Evolutionary conservation across 1,140 invertebrate genomes (phyloP).

Genomic region (Ceratina calcarata): DNA sequence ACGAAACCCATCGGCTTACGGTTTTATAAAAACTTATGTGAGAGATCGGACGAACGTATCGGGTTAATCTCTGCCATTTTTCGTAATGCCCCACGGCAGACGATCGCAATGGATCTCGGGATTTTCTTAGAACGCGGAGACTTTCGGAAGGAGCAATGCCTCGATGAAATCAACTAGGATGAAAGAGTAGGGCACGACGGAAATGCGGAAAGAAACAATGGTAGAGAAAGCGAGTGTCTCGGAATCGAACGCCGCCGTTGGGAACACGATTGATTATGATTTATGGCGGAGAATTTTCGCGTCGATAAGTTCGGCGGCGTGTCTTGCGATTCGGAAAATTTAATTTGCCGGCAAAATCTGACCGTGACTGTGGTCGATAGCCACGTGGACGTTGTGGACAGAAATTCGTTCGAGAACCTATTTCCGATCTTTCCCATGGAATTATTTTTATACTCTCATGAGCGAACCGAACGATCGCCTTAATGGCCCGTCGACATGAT

Average conservation of each 20-base stretch:
- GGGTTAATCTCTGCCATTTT: constrained; percentile 61
- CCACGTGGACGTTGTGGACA: constrained; percentile 4
- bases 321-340: constrained; percentile 71
- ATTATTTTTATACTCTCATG: constrained; percentile 21
- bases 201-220: constrained; percentile 28
- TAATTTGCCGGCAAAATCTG: constrained; percentile 55
- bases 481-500: constrained; percentile 39
- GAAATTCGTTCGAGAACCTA: constrained; percentile 10
- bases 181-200: not conserved
- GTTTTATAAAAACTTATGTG: constrained; percentile 63
- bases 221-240: constrained; percentile 50
- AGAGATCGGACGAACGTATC: constrained; percentile 50
- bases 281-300: constrained; percentile 62
- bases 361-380: constrained; percentile 8
- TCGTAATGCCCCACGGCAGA: constrained; percentile 33
- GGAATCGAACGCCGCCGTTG: constrained; percentile 43
- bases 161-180: not conserved
- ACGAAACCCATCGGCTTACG: constrained; percentile 1
- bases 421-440: constrained; percentile 38
- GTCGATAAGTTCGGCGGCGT: constrained; percentile 43
- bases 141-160: not conserved
- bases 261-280: constrained; percentile 71
- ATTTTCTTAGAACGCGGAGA: not conserved
- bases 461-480: not conserved
- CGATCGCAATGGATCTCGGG: constrained; percentile 26